Base-by-base conservation (phyloP, 2,797 vertebrate species). In the Spea hammondii region DNA sequence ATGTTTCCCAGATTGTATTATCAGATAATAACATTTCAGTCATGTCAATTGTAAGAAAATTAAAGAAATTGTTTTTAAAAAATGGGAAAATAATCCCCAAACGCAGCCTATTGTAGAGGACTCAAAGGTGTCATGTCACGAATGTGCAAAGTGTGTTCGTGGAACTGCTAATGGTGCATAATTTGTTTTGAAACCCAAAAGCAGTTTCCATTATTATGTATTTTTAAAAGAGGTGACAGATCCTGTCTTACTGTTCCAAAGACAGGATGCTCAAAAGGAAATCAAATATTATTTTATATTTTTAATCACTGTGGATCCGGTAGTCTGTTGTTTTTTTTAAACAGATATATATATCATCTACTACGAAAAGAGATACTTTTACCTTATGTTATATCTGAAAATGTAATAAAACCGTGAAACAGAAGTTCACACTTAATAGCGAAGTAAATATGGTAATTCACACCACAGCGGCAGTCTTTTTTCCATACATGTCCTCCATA, bases 231-330 rank as follows among this genome's bases (percentile, higher is more conserved):
- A 62, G 72, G 54, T 68, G 65, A 73, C 46, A 73, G 6, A 73
- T 79, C 71, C 65, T 74, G 64, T 47, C 47, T 60, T 17, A n/a
- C 14, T 32, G 8, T 45, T 67, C 62, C 53, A 79, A 47, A 68
- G 70, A 47, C 7, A 79, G 62, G 48, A 68, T 68, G 17, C 45
- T 9, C 53, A 44, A 62, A 48, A 66, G 65, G 60, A 74, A 79
- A 74, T 79, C 47, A 79, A n/a, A 72, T 57, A 50, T 46, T 12
- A 67, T 60, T 72, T 59, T 60, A 73, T 60, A 47, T 57, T 32
- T 45, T 5, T 53, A 11, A 77, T 65, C 7, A 9, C 47, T 65
- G 74, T 17, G 46, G n/a, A 59, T 45, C 11, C 44, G 44, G n/a
- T 46, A n/a, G 51, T 70, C 50, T 54, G 17, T 13, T 71, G 55